phyloP scores from a whole-genome alignment of 2,888 invertebrate species.

The Mythimna loreyi region DNA sequence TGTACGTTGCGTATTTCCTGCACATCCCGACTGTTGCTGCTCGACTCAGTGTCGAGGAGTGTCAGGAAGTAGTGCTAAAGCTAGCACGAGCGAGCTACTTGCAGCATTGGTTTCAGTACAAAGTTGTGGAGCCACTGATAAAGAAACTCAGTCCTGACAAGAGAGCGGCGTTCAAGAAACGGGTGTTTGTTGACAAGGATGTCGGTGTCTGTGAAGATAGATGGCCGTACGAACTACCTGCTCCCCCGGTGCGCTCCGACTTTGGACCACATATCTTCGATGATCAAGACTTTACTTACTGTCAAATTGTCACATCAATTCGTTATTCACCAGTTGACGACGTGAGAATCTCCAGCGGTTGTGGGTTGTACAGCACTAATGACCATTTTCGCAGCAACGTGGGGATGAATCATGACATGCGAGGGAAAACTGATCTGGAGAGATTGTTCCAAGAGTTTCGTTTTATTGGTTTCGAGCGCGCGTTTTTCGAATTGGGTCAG shows the following conservation, averaged over 20 bases:
- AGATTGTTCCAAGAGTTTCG: conserved; percentile 78
- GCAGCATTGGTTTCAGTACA: conserved; percentile 71
- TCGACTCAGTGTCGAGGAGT: conserved; percentile 71
- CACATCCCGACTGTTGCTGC: conserved; percentile 72
- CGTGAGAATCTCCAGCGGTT: no score
- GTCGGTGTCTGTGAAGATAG: conserved; percentile 65
- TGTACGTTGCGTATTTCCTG: conserved; percentile 73
- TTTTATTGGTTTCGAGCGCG: conserved; percentile 74
- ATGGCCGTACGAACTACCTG: conserved; percentile 72
- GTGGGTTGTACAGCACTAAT: not conserved
- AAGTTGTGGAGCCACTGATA: conserved; percentile 74
- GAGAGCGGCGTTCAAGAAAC: conserved; percentile 71
- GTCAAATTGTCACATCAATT: not conserved
- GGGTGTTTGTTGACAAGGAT: conserved; percentile 74
- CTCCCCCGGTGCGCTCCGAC: conserved; percentile 7
- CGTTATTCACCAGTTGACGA: no score
- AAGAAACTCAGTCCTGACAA: conserved; percentile 69
- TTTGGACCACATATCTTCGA: conserved; percentile 59
- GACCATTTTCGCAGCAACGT: not conserved
- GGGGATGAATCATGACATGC: conserved; percentile 61
- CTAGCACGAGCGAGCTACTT: conserved; percentile 75
- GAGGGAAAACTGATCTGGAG: conserved; percentile 70
- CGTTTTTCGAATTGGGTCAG: conserved; percentile 74
- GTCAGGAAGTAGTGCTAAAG: conserved; percentile 70
- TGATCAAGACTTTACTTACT: conserved; percentile 39